Conservation (phyloP, 2,888 invertebrate species). For the Sabatieria punctata region DNA sequence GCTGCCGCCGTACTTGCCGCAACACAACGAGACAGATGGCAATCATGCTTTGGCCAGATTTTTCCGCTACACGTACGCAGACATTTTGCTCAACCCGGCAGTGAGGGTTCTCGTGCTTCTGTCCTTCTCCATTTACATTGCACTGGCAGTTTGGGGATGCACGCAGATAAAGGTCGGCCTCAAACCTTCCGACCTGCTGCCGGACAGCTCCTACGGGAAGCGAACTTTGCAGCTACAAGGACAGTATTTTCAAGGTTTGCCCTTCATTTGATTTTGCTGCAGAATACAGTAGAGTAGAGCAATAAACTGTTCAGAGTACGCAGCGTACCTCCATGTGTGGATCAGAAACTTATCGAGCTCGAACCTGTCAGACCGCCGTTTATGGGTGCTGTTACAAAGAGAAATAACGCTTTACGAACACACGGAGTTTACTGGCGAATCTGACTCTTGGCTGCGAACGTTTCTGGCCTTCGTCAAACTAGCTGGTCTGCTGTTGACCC, state of each 20-base stretch:
- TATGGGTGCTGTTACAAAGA: constrained; percentile 25
- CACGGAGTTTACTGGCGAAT: constrained; percentile 17
- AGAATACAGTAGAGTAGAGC: background rate
- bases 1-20: too few relatives aligned
- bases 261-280: background rate
- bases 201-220: constrained; percentile 76
- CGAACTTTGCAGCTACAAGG: constrained; percentile 78
- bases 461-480: constrained; percentile 20
- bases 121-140: constrained; percentile 56
- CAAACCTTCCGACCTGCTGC: constrained; percentile 68
- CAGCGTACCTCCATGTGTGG: constrained; percentile 26
- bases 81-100: constrained; percentile 21
- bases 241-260: constrained; percentile 67
- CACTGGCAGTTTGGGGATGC: constrained; percentile 65
- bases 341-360: constrained; percentile 23
- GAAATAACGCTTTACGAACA: constrained; percentile 28
- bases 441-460: constrained; percentile 6
- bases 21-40: constrained; percentile 30
- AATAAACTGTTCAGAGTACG: constrained; percentile 18
- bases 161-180: constrained; percentile 75
- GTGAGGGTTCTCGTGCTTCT: constrained; percentile 41
- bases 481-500: constrained; percentile 17
- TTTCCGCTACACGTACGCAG: constrained; percentile 24
- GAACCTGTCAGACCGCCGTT: constrained; percentile 8
- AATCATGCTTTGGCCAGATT: constrained; percentile 39